Evolutionary conservation across 2,113 vertebrate species (phyloP).

Genomic region (Clarias gariepinus): DNA sequence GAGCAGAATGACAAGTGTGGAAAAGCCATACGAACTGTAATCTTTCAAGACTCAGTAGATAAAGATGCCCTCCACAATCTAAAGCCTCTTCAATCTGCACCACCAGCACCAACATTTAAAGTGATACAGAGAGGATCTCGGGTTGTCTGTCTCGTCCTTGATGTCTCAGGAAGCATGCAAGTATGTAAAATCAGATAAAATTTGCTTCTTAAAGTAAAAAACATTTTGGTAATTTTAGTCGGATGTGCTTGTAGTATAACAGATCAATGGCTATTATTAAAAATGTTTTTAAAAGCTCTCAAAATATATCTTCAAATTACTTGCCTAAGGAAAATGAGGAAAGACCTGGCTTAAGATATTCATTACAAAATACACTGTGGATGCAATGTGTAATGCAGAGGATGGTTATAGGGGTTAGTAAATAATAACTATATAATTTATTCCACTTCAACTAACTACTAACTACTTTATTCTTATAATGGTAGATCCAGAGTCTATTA

Average conservation of each 20-base stretch:
- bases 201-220: not conserved
- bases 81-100: constrained; percentile 30
- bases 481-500: no score
- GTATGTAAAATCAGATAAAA: not conserved
- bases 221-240: not conserved
- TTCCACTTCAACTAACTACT: no score
- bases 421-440: no score
- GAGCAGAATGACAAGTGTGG: constrained; percentile 70
- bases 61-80: constrained; percentile 27
- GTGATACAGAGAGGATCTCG: constrained; percentile 58
- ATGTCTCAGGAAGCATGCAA: constrained; percentile 64
- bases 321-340: no score
- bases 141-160: constrained; percentile 71
- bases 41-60: constrained; percentile 60
- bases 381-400: no score
- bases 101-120: constrained; percentile 57
- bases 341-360: no score
- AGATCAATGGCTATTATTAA: not conserved
- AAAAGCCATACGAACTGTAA: constrained; percentile 68
- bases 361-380: no score
- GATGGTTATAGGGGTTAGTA: no score
- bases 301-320: no score
- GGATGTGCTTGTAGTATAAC: not conserved
- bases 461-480: no score
- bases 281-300: no score